Evolutionary conservation across 2,888 invertebrate genomes (phyloP).

Genomic region (Syrista parreyssii): DNA sequence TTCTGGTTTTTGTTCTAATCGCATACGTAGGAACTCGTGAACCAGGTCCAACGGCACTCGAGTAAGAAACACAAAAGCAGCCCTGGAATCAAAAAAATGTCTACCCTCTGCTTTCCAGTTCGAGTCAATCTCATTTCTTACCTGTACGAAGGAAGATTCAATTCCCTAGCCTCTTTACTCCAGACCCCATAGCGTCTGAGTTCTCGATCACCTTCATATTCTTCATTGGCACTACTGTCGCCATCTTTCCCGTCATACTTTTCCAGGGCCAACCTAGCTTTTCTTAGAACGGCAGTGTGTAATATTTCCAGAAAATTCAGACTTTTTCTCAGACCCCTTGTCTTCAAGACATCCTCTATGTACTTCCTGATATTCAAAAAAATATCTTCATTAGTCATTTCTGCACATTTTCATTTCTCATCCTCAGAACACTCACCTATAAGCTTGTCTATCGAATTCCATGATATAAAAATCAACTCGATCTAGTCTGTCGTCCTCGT

Average conservation of each 20-base stretch:
- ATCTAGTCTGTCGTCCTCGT: constrained; percentile 48
- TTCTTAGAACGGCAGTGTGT: constrained; percentile 76
- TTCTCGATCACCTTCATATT: constrained; percentile 68
- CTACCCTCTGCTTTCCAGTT: neutral
- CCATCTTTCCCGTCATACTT: constrained; percentile 60
- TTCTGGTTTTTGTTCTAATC: constrained; percentile 84
- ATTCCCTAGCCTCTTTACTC: constrained; percentile 80
- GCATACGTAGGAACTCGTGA: constrained; percentile 88
- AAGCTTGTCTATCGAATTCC: constrained; percentile 57
- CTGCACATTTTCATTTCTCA: neutral
- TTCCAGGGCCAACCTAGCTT: constrained; percentile 78
- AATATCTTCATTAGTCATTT: neutral
- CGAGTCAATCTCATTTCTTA: constrained; percentile 15
- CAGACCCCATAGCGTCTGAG: constrained; percentile 78
- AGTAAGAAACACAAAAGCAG: constrained; percentile 87
- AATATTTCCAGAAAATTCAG: constrained; percentile 82
- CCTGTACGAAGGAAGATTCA: constrained; percentile 86
- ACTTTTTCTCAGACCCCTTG: constrained; percentile 85
- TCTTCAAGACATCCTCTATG: constrained; percentile 89
- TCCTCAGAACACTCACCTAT: constrained; percentile 43
- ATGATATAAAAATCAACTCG: constrained; percentile 51
- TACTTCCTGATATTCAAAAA: constrained; percentile 71
- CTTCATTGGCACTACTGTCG: constrained; percentile 40
- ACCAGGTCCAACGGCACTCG: constrained; percentile 91
- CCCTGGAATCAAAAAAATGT: constrained; percentile 57